A percentile compares a stretch with the other conserved stretches of the same genome.
phyloP scores from a whole-genome alignment of 2,113 vertebrate species.

The Egretta garzetta region DNA sequence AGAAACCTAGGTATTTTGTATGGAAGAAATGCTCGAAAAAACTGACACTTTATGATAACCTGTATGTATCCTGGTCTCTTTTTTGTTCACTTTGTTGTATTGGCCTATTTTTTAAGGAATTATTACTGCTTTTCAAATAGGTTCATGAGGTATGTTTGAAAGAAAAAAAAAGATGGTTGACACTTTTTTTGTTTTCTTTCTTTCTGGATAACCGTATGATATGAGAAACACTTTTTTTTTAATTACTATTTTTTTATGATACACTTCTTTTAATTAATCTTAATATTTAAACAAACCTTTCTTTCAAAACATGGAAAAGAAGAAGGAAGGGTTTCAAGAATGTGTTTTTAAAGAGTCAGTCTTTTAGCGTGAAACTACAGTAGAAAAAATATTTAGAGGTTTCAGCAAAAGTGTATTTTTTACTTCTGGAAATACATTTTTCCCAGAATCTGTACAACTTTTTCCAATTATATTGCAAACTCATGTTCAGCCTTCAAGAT shows the following conservation, averaged over 20 bases:
- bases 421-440: background rate
- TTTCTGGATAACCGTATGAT: accelerated
- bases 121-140: background rate
- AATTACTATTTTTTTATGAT: background rate
- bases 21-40: background rate
- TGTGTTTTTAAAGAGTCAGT: background rate
- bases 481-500: background rate
- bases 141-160: accelerated
- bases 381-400: background rate
- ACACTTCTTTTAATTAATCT: background rate
- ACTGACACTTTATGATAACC: accelerated
- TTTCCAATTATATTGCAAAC: background rate
- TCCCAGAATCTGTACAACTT: background rate
- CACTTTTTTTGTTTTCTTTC: accelerated
- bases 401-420: background rate
- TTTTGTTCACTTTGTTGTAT: background rate
- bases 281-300: background rate
- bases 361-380: background rate
- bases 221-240: background rate
- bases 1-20: background rate
- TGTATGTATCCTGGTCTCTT: background rate
- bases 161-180: background rate
- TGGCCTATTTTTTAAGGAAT: background rate
- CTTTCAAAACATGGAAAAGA: background rate
- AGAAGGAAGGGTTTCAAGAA: background rate